These are phyloP conservation scores for Antheraea mylitta DNA, from an alignment of 1,140 invertebrate species.

Conservation along the genomic window DNA sequence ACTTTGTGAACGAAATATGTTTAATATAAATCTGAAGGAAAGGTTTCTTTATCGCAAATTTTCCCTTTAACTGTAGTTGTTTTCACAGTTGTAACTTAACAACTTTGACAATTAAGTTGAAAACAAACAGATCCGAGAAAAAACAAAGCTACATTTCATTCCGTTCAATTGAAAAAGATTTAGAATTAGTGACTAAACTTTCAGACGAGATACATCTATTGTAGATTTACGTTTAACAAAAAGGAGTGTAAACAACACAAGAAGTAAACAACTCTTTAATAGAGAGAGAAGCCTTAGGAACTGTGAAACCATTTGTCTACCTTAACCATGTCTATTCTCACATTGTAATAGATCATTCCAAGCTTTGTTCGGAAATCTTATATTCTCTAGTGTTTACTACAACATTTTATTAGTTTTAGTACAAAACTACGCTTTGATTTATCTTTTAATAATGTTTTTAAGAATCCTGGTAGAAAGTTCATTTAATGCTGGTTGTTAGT, in stretches of 20 bases:
- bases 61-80: no score
- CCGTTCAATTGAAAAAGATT: not conserved
- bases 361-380: constrained; percentile 2
- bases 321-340: not conserved
- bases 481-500: no score
- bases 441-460: not conserved
- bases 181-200: not conserved
- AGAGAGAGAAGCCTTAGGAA: not conserved
- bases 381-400: not conserved
- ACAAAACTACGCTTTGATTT: not conserved
- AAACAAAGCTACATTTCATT: no score
- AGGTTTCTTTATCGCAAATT: no score
- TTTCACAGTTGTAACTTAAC: no score
- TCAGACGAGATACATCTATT: not conserved
- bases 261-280: not conserved
- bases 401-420: not conserved
- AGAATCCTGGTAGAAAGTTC: no score
- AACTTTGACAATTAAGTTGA: no score
- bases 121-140: no score
- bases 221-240: not conserved
- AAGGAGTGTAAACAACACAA: not conserved
- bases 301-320: not conserved
- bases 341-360: not conserved
- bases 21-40: no score
- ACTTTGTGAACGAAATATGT: no score